Base-by-base conservation (phyloP, 2,888 invertebrate species). In the Philonicus albiceps region DNA sequence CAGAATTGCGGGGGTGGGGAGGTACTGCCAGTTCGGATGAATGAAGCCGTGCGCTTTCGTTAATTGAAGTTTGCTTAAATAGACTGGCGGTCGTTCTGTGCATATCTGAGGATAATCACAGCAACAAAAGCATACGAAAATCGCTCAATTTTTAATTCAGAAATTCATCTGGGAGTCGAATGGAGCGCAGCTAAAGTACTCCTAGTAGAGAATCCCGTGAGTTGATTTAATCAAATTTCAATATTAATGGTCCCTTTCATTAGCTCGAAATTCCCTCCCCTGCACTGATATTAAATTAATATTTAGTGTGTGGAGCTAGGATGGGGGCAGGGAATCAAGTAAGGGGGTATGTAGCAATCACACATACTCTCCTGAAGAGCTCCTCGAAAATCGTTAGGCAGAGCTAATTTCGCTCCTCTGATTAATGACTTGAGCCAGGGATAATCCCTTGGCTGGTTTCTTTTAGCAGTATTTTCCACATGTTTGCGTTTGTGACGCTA, bases 31-130 rank as follows among this genome's bases (percentile, higher is more conserved):
- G 40, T 22, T 27, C 31, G 76, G 76, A 22, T 81, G 55, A 64
- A 64, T 37, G 34, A 31, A 31, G 19, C 49, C 64, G 55, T 81
- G 64, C 55, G 81, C 81, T 55, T 27, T 49, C 49, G 34, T 81
- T 81, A 81, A 81, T 55, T 81, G 81, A 55, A 81, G 53, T 81
- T 34, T 81, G 55, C 34, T 81, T 64, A 81, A 81, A 81, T 64
- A 81, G 81, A 81, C 64, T 55, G 27, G 30, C 81, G 81, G 64
- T 19, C 37, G 16, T 55, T 64, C n/a, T 81, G 11, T 81, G 55
- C 34, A 81, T 64, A 64, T 34, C 22, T 34, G 55, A 55, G 31
- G 55, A 49, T 55, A 81, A 55, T 81, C 81, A 37, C 27, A 55
- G 55, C 55, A 64, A 64, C 31, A 81, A 37, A 81, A 31, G 64